A percentile compares a stretch with the other conserved stretches of the same genome.
Evolutionary conservation across 2,888 invertebrate species (phyloP).

Genomic region (Idaea biselata): DNA sequence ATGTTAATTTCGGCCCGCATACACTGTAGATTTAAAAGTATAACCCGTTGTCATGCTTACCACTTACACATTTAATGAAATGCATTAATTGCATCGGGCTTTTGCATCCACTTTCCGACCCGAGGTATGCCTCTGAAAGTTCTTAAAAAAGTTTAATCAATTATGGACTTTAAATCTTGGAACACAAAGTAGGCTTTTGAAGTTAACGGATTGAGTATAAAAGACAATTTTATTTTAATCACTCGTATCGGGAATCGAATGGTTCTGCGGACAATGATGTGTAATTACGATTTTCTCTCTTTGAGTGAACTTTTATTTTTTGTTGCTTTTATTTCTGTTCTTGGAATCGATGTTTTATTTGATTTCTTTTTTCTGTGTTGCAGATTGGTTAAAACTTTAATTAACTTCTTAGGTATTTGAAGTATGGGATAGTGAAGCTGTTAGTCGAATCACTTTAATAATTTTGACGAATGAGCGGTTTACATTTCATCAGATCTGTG

Average conservation of each 20-base stretch:
- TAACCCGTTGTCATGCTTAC: constrained; percentile 4
- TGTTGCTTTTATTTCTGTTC: constrained; percentile 7
- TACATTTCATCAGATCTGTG: too few species aligned
- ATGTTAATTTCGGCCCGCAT: not conserved
- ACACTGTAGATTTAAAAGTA: not conserved
- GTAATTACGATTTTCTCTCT: constrained; percentile 55
- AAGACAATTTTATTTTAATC: constrained; percentile 58
- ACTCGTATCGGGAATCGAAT: constrained; percentile 54
- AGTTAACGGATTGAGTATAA: constrained; percentile 18
- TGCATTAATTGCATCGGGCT: constrained; percentile 52
- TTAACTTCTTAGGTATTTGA: not conserved
- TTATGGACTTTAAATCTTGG: not conserved
- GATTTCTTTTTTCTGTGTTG: not conserved
- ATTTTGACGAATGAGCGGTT: too few species aligned
- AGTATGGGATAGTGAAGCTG: not conserved
- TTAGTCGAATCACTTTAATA: too few species aligned
- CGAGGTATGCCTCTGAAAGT: constrained; percentile 18
- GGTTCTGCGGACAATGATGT: constrained; percentile 53
- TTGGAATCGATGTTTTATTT: not conserved
- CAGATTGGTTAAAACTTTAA: not conserved
- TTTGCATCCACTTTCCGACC: constrained; percentile 25
- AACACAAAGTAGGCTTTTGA: constrained; percentile 1
- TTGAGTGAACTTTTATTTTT: constrained; percentile 37
- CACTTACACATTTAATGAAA: constrained; percentile 52
- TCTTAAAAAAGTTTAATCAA: not conserved